A percentile compares a stretch with the other conserved stretches of the same genome.
Evolutionary conservation across 2,888 invertebrate genomes (phyloP).

Genomic region (Pyrocoelia pectoralis): DNA sequence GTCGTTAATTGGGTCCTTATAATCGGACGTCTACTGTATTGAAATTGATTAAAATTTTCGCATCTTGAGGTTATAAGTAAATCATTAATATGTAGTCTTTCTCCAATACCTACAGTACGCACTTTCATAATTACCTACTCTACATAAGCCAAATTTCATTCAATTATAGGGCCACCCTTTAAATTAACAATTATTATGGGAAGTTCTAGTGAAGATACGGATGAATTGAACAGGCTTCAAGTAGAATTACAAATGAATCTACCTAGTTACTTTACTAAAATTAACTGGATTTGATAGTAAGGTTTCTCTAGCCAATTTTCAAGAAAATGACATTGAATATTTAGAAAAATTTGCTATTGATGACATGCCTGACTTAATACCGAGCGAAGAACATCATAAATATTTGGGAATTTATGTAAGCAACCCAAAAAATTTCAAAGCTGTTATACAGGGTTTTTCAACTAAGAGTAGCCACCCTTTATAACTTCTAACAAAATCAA

Average conservation of each 20-base stretch:
- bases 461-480: too few relatives aligned
- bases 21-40: neutral
- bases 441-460: too few relatives aligned
- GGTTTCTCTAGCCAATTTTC: conserved; percentile 4
- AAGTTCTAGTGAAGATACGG: neutral
- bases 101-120: conserved; percentile 1
- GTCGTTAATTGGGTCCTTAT: neutral
- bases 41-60: conserved; percentile 2
- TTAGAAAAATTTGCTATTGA: conserved; percentile 9
- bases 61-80: neutral
- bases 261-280: neutral
- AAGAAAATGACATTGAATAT: conserved; percentile 9
- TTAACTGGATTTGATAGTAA: neutral
- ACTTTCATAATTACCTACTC: neutral
- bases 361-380: neutral
- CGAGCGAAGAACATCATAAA: conserved; percentile 6
- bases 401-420: conserved; percentile 9
- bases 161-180: neutral
- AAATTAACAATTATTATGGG: neutral
- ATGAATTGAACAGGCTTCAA: neutral
- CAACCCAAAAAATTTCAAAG: conserved; percentile 6
- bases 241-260: neutral
- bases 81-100: neutral
- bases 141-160: conserved; percentile 4
- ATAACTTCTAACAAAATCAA: too few relatives aligned